Conservation (phyloP, 2,888 invertebrate genomes). For the Sicus ferrugineus region DNA sequence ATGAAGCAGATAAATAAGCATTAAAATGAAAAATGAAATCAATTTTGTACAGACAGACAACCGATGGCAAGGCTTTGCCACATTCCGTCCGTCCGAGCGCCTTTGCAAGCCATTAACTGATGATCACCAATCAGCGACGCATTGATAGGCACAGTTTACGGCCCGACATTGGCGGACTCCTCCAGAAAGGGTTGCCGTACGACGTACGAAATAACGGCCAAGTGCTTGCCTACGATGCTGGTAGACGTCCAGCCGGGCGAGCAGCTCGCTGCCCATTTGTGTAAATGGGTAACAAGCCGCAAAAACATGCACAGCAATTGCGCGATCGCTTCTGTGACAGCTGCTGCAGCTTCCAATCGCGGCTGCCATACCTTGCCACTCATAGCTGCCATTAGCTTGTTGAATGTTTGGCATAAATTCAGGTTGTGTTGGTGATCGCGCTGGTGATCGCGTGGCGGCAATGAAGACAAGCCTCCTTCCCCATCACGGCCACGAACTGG, state of each 20-base stretch:
- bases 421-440: constrained; percentile 19
- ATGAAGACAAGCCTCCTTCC: not conserved
- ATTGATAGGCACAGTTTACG: constrained; percentile 26
- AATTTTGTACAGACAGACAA: constrained; percentile 17
- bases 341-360: constrained; percentile 18
- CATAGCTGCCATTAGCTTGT: constrained; percentile 4
- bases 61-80: not conserved
- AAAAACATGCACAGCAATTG: constrained; percentile 23
- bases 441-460: not conserved
- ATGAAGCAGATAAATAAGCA: constrained; percentile 7
- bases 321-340: constrained; percentile 29
- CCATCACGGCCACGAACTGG: not conserved
- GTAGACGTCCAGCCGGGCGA: not conserved
- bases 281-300: constrained; percentile 35
- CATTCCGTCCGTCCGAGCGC: not conserved
- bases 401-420: constrained; percentile 33
- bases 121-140: constrained; percentile 26
- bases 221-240: constrained; percentile 12
- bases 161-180: not conserved
- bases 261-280: constrained; percentile 34
- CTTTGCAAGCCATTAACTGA: constrained; percentile 18
- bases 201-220: constrained; percentile 27
- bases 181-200: not conserved
- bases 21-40: constrained; percentile 24
- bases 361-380: not conserved